Base-by-base conservation (phyloP, 2,888 invertebrate genomes). In the Epinotia bilunana region DNA sequence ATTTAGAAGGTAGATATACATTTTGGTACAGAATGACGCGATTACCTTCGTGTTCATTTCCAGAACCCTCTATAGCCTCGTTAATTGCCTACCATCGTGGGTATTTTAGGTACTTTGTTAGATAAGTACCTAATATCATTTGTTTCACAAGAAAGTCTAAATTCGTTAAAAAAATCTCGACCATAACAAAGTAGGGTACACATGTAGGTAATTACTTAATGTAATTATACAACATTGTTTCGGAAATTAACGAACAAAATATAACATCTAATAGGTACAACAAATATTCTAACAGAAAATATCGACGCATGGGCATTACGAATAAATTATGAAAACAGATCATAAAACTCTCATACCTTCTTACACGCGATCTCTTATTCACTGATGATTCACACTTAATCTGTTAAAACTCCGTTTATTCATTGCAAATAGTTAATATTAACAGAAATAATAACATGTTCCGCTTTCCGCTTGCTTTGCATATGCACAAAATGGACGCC, bases 261-360 rank as follows among this genome's bases (percentile, higher is more conserved):
- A 46, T 46, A 13, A 12, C 13, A 46, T 13, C 3, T 13, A 3
- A 3, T 12, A 46, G 13, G 4, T 49, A 49, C 0, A 49, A 16
- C 16, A 49, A 16, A 16, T 46, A 46, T 16, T 49, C 16, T 16
- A 49, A 49, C 16, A 53, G 33, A 65, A 65, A 53, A 33, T 18
- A 53, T 65, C 33, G 53, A 65, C 28, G 28, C 20, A 18, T n/a
- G 20, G 28, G 16, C 49, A 64, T 18, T 12, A 18, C 11, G 43
- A 43, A 64, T 16, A 11, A 20, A 39, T 13, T 46, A 67, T 57
- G 57, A 39, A 69, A 53, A 13, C 46, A 69, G 60, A 60, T 69
- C 46, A 61, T 39, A 53, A 70, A 70, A 70, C 70, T 13, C 33
- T 28, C 73, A 73, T 73, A 73, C 73, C 73, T 73, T 73, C 73